Evolutionary conservation across 1,140 invertebrate genomes (phyloP), one percentile per base, ranked within the genome.

Genomic region (Galleria mellonella): DNA sequence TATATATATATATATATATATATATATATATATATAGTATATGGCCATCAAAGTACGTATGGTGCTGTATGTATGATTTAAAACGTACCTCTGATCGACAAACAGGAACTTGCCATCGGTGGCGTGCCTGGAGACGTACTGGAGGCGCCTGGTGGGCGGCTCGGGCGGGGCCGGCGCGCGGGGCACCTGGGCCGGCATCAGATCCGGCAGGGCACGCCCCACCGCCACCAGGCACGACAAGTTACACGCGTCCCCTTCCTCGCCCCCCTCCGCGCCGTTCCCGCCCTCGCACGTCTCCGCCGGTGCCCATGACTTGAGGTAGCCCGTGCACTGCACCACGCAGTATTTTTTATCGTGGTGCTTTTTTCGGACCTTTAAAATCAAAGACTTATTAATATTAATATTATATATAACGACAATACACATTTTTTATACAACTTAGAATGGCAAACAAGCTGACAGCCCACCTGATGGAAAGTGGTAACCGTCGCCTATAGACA

Each of bases 21-120:
- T n/a, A n/a, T n/a, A n/a, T n/a, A n/a, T n/a, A n/a, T n/a, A n/a
- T n/a, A n/a, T n/a, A n/a, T n/a, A n/a, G n/a, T n/a, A n/a, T n/a
- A n/a, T n/a, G n/a, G n/a, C n/a, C n/a, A n/a, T n/a, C n/a, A n/a
- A n/a, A n/a, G n/a, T n/a, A n/a, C n/a, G n/a, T n/a, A n/a, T n/a
- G n/a, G n/a, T n/a, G n/a, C n/a, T n/a, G n/a, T n/a, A n/a, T n/a
- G n/a, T n/a, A n/a, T n/a, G n/a, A n/a, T n/a, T n/a, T n/a, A n/a
- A n/a, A n/a, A n/a, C 6, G 17, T 23, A 93, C 92, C 91, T 91
- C 75, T 96, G 94, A 81, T 99, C 97, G 2, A 98, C 96, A 82
- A 98, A 99, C 1, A 97, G 91, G 76, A 98, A 98, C 86, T 98
- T 98, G 15, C 97, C 97, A 69, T 99, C 97, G 39, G 94, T 91